These are phyloP conservation scores for Chiroxiphia lanceolata DNA, from an alignment of 2,797 vertebrate genomes.

Conservation along the genomic window DNA sequence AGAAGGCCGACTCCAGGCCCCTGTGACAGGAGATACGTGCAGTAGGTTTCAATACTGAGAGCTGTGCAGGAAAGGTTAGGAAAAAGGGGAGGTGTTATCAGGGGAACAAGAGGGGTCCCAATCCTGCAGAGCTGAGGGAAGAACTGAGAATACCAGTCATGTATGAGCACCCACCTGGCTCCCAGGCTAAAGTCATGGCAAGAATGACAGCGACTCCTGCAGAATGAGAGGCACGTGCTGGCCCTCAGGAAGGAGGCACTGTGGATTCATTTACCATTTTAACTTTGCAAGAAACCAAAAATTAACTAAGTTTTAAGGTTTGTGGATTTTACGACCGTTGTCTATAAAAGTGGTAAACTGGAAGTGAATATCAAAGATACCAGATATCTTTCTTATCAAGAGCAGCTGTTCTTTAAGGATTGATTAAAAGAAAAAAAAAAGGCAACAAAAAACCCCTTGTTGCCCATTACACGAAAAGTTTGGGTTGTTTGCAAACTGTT, in stretches of 20 bases:
- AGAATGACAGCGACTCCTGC: neutral
- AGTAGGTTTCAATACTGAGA: neutral
- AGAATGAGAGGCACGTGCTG: neutral
- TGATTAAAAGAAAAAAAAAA: neutral
- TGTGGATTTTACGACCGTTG: neutral
- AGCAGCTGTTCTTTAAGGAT: neutral
- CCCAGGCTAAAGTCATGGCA: neutral
- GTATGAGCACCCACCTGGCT: neutral
- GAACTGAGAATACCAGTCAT: rapidly evolving
- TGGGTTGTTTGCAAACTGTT: neutral
- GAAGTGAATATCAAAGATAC: neutral
- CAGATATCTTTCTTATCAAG: neutral
- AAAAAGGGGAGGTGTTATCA: neutral
- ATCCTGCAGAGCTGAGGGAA: neutral
- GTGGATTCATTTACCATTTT: neutral
- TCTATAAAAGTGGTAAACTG: neutral
- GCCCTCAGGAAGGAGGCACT: neutral
- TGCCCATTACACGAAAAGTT: neutral
- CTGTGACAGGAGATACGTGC: neutral
- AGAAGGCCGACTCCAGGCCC: neutral
- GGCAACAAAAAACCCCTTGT: neutral
- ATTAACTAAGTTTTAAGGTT: neutral
- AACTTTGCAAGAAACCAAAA: neutral
- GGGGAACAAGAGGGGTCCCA: neutral
- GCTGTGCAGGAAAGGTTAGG: neutral